Percentiles rank a stretch among this genome's conserved stretches.
These are phyloP conservation scores for Rhynchotus rufescens DNA, from an alignment of 2,797 vertebrate species.

Conservation along the genomic window DNA sequence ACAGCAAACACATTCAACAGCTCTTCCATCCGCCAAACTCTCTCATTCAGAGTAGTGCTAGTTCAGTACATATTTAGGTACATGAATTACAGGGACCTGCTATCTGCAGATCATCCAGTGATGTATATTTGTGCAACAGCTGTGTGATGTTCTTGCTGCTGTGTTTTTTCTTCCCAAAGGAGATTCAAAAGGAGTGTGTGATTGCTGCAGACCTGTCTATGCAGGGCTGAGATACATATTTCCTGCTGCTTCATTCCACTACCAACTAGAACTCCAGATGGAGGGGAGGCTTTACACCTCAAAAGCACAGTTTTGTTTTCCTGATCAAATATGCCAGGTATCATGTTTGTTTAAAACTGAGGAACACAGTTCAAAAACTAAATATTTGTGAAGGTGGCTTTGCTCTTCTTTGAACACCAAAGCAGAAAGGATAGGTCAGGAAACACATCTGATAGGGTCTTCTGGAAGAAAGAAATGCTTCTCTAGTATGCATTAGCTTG, in stretches of 20 bases:
- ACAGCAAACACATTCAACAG: not conserved
- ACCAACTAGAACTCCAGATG: conserved; percentile 45
- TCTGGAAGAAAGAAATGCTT: not conserved
- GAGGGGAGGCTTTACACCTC: conserved; percentile 18
- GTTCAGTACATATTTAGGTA: not conserved
- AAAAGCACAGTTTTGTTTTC: not conserved
- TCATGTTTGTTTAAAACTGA: not conserved
- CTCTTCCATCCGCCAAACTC: not conserved
- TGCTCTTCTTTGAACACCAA: not conserved
- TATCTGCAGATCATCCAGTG: not conserved
- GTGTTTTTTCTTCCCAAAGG: not conserved
- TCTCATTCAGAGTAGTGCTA: not conserved
- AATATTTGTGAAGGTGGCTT: not conserved
- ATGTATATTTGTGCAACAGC: not conserved
- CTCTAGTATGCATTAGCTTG: not conserved
- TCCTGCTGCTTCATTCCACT: conserved; percentile 25
- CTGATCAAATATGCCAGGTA: not conserved
- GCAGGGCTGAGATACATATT: conserved; percentile 6
- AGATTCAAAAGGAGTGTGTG: not conserved
- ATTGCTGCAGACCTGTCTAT: not conserved
- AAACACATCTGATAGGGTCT: not conserved
- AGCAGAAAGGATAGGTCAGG: not conserved
- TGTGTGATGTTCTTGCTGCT: not conserved
- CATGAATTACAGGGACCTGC: not conserved
- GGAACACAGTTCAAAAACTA: not conserved